Conservation (phyloP, 2,888 invertebrate species). For the Macrophya annulata region DNA sequence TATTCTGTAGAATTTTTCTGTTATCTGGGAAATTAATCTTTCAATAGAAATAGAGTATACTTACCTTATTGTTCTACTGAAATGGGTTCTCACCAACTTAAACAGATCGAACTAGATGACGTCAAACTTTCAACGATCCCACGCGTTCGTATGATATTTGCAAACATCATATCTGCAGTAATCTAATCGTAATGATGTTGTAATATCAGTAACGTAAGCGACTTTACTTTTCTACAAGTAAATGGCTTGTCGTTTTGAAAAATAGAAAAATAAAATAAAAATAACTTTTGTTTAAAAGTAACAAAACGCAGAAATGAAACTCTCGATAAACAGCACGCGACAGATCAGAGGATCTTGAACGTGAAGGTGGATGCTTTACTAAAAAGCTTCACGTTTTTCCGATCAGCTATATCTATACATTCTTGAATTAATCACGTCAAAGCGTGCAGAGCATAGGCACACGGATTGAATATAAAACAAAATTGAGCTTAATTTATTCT, state of each 20-base stretch:
- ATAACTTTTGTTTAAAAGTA: not conserved
- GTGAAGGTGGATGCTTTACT: not conserved
- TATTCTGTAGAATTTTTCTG: not conserved
- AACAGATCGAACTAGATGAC: not conserved
- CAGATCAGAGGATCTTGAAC: conserved; percentile 3
- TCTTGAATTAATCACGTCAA: not conserved
- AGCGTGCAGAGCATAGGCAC: not conserved
- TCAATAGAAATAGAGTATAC: not conserved
- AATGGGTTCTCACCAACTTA: conserved; percentile 2
- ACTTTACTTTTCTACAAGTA: not conserved
- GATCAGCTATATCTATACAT: not conserved
- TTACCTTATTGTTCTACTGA: not conserved
- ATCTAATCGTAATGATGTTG: conserved; percentile 9
- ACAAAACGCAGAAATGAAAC: not conserved
- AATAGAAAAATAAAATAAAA: not conserved
- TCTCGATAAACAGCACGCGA: not conserved
- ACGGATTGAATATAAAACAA: not conserved
- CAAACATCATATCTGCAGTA: conserved; percentile 14
- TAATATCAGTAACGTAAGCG: not conserved
- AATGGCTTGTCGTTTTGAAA: conserved; percentile 1
- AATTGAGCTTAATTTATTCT: not conserved
- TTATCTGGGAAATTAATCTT: not conserved
- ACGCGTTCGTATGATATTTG: conserved; percentile 10
- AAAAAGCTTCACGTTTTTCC: not conserved
- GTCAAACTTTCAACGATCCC: not conserved